phyloP scores from a whole-genome alignment of 2,888 invertebrate genomes.

The Melangyna quadrimaculata region DNA sequence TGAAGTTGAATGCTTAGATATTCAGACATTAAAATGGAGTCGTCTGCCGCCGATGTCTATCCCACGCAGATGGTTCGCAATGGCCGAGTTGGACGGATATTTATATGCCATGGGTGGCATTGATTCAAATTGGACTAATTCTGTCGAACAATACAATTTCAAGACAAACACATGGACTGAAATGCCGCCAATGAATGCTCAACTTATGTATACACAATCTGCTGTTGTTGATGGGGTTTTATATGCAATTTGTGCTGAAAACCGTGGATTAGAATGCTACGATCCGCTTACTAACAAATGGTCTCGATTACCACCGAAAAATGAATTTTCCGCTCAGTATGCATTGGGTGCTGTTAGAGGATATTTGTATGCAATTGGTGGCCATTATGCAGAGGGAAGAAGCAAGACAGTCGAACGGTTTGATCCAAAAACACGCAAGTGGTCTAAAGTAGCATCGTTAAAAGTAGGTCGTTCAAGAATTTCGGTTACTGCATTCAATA shows the following conservation, averaged over 20 bases:
- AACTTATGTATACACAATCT: slow-evolving; percentile 9
- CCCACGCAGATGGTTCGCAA: not conserved
- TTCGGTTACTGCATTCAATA: slow-evolving; percentile 3
- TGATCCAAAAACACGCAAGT: slow-evolving; percentile 9
- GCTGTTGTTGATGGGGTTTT: slow-evolving; percentile 7
- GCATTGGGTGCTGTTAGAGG: slow-evolving; percentile 14
- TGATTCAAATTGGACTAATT: slow-evolving; percentile 4
- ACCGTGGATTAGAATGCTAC: slow-evolving; percentile 2
- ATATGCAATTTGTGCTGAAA: slow-evolving; percentile 23
- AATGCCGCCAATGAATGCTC: slow-evolving; percentile 3
- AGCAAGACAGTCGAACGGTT: slow-evolving; percentile 4
- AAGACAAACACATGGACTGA: not conserved
- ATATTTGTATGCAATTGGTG: slow-evolving; percentile 8
- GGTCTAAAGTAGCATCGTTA: not conserved
- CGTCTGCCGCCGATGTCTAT: not conserved
- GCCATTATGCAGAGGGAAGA: slow-evolving; percentile 2
- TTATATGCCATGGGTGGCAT: slow-evolving; percentile 7
- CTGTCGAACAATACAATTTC: slow-evolving; percentile 1
- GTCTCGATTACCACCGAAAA: not conserved
- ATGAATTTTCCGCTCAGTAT: not conserved
- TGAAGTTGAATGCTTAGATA: not conserved
- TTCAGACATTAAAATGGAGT: not conserved
- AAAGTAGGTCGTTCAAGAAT: slow-evolving; percentile 14
- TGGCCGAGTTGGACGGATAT: not conserved
- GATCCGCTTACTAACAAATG: slow-evolving; percentile 23